These are phyloP conservation scores for Laspeyria flexula DNA, from an alignment of 2,888 invertebrate genomes.

Conservation along the genomic window DNA sequence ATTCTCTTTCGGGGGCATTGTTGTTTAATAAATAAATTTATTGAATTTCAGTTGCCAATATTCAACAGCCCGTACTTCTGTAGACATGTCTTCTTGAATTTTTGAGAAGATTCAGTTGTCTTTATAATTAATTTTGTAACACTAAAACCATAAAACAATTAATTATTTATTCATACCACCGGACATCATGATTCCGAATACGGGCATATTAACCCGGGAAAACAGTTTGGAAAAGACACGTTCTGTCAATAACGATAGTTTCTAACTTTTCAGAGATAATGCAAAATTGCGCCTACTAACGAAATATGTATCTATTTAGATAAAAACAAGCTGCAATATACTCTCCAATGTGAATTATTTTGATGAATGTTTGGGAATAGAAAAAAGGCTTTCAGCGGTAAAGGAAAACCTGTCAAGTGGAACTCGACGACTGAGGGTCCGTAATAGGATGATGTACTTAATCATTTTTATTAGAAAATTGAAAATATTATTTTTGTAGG, in stretches of 20 bases:
- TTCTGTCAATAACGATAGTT: not conserved
- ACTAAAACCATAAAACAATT: no score
- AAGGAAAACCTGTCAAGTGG: slow-evolving; percentile 24
- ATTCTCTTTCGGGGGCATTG: no score
- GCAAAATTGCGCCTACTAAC: not conserved
- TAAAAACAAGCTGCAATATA: not conserved
- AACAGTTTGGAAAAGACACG: not conserved
- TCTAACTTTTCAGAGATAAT: not conserved
- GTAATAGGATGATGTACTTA: slow-evolving; percentile 18
- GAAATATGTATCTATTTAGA: not conserved
- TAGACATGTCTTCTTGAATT: no score
- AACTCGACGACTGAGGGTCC: slow-evolving; percentile 8
- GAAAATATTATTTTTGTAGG: slow-evolving; percentile 8
- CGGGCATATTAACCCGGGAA: no score
- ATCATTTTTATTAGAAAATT: slow-evolving; percentile 11
- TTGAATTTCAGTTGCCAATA: no score
- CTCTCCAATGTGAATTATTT: not conserved
- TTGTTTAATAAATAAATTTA: not conserved
- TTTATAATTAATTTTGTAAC: no score
- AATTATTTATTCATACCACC: no score
- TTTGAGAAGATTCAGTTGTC: no score
- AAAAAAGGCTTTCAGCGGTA: slow-evolving; percentile 11
- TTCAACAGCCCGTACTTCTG: no score
- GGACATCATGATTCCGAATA: no score
- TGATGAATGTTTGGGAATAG: slow-evolving; percentile 5